Evolutionary conservation across 1,140 invertebrate species (phyloP), one percentile per base, ranked within the genome.

Genomic region (Acromyrmex echinatior): DNA sequence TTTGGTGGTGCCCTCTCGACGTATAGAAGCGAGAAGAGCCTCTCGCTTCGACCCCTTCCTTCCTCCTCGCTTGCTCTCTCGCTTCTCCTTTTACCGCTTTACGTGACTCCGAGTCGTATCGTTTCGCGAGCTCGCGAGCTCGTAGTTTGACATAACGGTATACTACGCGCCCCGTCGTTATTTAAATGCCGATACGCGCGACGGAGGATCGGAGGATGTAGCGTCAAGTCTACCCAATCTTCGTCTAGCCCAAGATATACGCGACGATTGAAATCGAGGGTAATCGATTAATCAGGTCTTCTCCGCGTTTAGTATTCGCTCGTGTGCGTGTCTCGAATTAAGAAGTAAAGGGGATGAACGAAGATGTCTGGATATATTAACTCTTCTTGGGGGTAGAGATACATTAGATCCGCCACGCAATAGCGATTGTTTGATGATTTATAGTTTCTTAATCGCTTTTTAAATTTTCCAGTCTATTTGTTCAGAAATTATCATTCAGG

Each of bases 71-170:
- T 65, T 7, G 39, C 81, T 53, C 53, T 60, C 39, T n/a, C 25
- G 35, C 70, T 56, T 74, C 68, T 65, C 28, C 80, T 78, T 68
- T 79, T 39, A 39, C 7, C 78, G 31, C 49, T 62, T 86, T 90
- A 88, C 89, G 90, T 90, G 89, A 91, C 89, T 87, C 82, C 56
- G 66, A 90, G 78, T 86, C 82, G 86, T 86, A 86, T 90, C 85
- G 87, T 62, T 70, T 45, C 63, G 51, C 53, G 73, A 53, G 80
- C 70, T 86, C 71, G 70, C 79, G 78, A 31, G 78, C 45, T 58
- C 66, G 35, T 25, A 60, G 88, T 90, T 90, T 74, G 79, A 90
- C 89, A 79, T 90, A 91, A 91, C 90, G 90, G 90, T 91, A 91
- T 88, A 91, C 87, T 62, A 35, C 56, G 82, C 89, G 49, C 62